Percentiles rank a stretch among this genome's conserved stretches.
These are phyloP conservation scores for Greenwoodochromis staneri DNA, from an alignment of 2,113 vertebrate species.

Conservation along the genomic window DNA sequence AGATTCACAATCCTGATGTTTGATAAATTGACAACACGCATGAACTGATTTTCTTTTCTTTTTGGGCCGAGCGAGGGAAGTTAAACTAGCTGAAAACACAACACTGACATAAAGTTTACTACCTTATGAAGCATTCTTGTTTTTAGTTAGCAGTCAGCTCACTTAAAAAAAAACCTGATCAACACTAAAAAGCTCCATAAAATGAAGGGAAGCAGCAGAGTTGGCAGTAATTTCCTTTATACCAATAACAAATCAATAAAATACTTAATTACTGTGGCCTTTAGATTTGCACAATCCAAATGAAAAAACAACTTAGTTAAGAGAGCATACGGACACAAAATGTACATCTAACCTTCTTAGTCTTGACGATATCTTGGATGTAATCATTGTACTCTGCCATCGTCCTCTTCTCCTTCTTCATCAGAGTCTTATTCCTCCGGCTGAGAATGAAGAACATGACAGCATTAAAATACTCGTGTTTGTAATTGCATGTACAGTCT, in stretches of 20 bases:
- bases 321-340: not conserved
- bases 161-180: not conserved
- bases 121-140: not conserved
- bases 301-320: not conserved
- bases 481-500: not conserved
- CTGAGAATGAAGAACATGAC: constrained; percentile 34
- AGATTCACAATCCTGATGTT: not conserved
- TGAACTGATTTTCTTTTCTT: not conserved
- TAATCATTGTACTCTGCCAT: constrained; percentile 66
- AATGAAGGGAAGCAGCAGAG: not conserved
- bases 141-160: not conserved
- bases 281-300: not conserved
- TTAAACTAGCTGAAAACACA: not conserved
- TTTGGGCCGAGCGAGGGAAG: not conserved
- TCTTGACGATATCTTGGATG: constrained; percentile 68
- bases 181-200: not conserved
- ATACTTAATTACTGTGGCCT: not conserved
- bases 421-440: constrained; percentile 60
- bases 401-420: constrained; percentile 71
- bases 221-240: not conserved
- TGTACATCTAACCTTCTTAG: constrained; percentile 64
- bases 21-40: not conserved
- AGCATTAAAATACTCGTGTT: not conserved
- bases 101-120: not conserved
- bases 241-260: not conserved